Conservation (phyloP, 2,797 vertebrate species). For the Betta splendens region DNA sequence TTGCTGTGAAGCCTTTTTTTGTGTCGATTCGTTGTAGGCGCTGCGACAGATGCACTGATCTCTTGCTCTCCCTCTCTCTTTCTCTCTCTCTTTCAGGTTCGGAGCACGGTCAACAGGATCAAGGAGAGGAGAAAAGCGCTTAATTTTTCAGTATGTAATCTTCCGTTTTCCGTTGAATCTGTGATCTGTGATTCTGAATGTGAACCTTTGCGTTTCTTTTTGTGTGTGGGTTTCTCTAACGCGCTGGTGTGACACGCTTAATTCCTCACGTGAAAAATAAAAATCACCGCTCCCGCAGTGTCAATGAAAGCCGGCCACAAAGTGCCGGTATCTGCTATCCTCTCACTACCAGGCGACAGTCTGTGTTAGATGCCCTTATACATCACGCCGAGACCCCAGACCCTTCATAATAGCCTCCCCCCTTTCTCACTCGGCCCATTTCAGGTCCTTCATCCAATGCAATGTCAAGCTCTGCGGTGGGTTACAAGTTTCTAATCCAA, state of each 20-base stretch:
- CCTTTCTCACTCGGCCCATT: conserved; percentile 39
- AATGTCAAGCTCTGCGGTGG: conserved; percentile 83
- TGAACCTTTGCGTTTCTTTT: background rate
- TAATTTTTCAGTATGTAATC: conserved; percentile 81
- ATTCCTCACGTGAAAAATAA: conserved; percentile 32
- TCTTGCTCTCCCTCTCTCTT: conserved; percentile 21
- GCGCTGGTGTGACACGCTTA: conserved; percentile 17
- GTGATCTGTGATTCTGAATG: conserved; percentile 13
- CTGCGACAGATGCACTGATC: conserved; percentile 33
- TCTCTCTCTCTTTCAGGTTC: conserved; percentile 73
- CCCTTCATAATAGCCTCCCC: conserved; percentile 58
- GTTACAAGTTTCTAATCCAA: conserved; percentile 94
- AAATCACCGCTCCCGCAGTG: conserved; percentile 34
- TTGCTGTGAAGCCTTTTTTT: conserved; percentile 37
- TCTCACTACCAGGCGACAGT: conserved; percentile 60
- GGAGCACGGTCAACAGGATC: conserved; percentile 84
- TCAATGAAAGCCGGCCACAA: conserved; percentile 59
- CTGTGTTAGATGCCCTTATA: conserved; percentile 77
- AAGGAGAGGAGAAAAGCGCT: conserved; percentile 84
- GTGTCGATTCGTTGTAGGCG: conserved; percentile 20
- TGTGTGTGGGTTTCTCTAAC: conserved; percentile 17
- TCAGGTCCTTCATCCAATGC: conserved; percentile 84
- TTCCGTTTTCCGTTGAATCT: conserved; percentile 29
- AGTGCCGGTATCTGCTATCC: conserved; percentile 52
- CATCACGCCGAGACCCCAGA: conserved; percentile 71